These are phyloP conservation scores for Marmota monax DNA, from an alignment of 2,113 vertebrate genomes.

Conservation along the genomic window DNA sequence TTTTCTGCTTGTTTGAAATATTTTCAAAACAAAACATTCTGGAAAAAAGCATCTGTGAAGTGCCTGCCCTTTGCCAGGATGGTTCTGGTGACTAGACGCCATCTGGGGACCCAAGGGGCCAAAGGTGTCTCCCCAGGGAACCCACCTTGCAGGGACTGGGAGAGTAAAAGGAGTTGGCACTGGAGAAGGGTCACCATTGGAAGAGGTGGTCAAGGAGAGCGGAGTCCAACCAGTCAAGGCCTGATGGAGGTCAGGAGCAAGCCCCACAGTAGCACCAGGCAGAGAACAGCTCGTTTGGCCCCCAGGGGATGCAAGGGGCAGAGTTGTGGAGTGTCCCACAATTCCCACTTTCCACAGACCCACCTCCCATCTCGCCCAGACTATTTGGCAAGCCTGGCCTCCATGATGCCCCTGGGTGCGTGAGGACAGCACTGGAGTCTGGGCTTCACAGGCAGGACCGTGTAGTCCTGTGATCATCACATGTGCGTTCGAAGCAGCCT, in stretches of 20 bases:
- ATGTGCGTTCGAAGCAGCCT: background rate
- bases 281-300: background rate
- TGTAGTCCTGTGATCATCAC: background rate
- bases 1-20: background rate
- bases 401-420: background rate
- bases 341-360: background rate
- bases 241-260: background rate
- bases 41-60: background rate
- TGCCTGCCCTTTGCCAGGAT: too few relatives aligned
- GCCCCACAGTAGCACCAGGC: too few relatives aligned
- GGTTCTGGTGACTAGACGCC: background rate
- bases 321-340: too few relatives aligned
- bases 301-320: too few relatives aligned
- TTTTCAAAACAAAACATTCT: background rate
- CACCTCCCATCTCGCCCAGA: rapidly evolving
- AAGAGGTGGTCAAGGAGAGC: background rate
- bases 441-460: too few relatives aligned
- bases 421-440: background rate
- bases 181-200: background rate
- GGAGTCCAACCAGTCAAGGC: background rate
- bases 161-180: background rate
- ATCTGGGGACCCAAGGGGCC: background rate
- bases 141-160: background rate
- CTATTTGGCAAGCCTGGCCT: background rate
- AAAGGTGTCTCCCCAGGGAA: background rate